A percentile compares a stretch with the other conserved stretches of the same genome.
Conservation (phyloP, 2,113 vertebrate species). For the Montifringilla adamsi region DNA sequence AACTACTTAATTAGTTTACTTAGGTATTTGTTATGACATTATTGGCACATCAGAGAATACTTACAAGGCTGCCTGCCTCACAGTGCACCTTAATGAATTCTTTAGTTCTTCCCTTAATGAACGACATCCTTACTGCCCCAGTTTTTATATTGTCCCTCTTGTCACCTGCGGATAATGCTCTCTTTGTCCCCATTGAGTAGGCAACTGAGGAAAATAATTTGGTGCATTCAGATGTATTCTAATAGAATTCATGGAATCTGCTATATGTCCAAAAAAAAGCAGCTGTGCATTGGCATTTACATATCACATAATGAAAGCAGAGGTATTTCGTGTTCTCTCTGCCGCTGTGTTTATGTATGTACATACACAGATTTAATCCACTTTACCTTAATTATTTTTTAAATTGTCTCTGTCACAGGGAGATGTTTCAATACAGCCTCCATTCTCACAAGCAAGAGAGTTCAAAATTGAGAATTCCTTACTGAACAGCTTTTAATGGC, state of each 20-base stretch:
- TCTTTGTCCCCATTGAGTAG: constrained; percentile 6
- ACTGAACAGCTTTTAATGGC: not conserved
- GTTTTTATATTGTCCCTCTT: not conserved
- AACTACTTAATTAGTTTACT: not conserved
- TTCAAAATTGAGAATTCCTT: not conserved
- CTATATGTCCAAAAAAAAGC: not conserved
- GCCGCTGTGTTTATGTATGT: not conserved
- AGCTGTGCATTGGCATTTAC: not conserved
- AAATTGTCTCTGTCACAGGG: not conserved
- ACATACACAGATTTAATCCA: not conserved
- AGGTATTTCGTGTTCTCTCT: not conserved
- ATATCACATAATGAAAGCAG: not conserved
- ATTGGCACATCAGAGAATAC: constrained; percentile 15
- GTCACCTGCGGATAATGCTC: constrained; percentile 5
- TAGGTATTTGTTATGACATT: constrained; percentile 25
- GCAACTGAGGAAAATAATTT: not conserved
- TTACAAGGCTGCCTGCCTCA: not conserved
- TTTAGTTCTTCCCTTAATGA: constrained; percentile 19
- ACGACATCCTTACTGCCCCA: not conserved
- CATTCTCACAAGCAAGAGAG: not conserved
- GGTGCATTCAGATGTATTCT: not conserved
- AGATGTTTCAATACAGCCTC: not conserved
- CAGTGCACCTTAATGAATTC: constrained; percentile 13
- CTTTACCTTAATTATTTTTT: not conserved
- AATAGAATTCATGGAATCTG: not conserved